These are phyloP conservation scores for Lasius fuliginosus DNA, from an alignment of 2,888 invertebrate species.

Conservation along the genomic window DNA sequence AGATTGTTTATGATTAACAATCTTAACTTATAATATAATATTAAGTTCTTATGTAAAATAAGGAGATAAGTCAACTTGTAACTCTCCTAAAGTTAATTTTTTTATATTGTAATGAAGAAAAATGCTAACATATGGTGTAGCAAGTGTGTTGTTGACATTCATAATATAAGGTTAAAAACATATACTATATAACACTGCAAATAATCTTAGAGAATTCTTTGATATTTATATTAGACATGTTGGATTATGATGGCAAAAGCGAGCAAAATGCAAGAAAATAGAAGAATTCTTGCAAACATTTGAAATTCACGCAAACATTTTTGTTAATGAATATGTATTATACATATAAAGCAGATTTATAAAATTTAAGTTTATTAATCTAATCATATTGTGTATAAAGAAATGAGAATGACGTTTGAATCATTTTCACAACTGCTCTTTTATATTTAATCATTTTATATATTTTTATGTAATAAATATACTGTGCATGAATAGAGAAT, in stretches of 20 bases:
- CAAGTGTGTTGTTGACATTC: slow-evolving; percentile 15
- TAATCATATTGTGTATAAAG: neutral
- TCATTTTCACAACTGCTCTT: neutral
- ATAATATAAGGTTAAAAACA: slow-evolving; percentile 29
- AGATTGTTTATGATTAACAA: slow-evolving; percentile 63
- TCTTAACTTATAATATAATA: slow-evolving; percentile 62
- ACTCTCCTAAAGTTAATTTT: slow-evolving; percentile 70
- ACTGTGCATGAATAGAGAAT: neutral
- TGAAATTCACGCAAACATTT: neutral
- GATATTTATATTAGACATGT: neutral
- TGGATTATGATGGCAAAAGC: neutral
- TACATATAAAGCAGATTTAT: neutral
- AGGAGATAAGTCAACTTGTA: slow-evolving; percentile 45
- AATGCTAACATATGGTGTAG: slow-evolving; percentile 14
- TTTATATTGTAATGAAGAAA: slow-evolving; percentile 60
- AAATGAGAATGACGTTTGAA: neutral
- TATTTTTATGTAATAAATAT: neutral
- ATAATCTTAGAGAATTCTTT: neutral
- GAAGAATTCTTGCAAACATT: neutral
- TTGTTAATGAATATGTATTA: neutral
- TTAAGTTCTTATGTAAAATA: slow-evolving; percentile 64
- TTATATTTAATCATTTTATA: neutral
- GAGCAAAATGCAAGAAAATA: neutral
- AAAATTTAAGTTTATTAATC: neutral
- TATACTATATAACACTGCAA: slow-evolving; percentile 15